Evolutionary conservation across 2,888 invertebrate genomes (phyloP), one percentile per base, ranked within the genome.

Genomic region (Xylota sylvarum): DNA sequence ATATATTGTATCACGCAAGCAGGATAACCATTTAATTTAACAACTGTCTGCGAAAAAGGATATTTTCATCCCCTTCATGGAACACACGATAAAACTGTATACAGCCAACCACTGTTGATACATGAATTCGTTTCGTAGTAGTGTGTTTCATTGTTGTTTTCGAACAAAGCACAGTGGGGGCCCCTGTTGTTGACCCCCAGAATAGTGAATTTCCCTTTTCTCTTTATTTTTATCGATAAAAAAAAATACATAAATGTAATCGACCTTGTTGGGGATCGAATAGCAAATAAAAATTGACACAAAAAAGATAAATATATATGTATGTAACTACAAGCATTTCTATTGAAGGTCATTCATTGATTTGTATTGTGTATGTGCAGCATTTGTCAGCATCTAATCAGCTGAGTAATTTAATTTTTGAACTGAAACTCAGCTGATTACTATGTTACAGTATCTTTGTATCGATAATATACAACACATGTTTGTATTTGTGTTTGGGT

Each of bases 261-360:
- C 58, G 72, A 72, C 82, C 72, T 77, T 82, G 82, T 43, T 52
- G 70, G 23, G 58, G 30, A 64, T 77, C 64, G 65, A 83, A 82
- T 43, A 67, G 43, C 37, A 58, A 70, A 72, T 35, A 40, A 14
- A 62, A 23, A 43, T 9, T 62, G 30, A 14, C 43, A 14, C 27
- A 17, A 7, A 46, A 32, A 19, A 48, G n/a, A 30, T 19, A 14
- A 7, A 30, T 9, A 12, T 10, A n/a, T 2, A 52, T n/a, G 19
- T 30, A 46, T 10, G 14, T 48, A 62, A n/a, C n/a, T n/a, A n/a
- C n/a, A n/a, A n/a, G n/a, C 46, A 72, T 58, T 69, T 46, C n/a
- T n/a, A 37, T n/a, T 76, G 65, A 76, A 76, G 65, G 76, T 64
- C 55, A 32, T 64, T 56, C 27, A 65, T 76, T 65, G 72, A 43